Percentiles rank a stretch among this genome's conserved stretches.
Conservation (phyloP, 2,113 vertebrate genomes). For the Struthio camelus region DNA sequence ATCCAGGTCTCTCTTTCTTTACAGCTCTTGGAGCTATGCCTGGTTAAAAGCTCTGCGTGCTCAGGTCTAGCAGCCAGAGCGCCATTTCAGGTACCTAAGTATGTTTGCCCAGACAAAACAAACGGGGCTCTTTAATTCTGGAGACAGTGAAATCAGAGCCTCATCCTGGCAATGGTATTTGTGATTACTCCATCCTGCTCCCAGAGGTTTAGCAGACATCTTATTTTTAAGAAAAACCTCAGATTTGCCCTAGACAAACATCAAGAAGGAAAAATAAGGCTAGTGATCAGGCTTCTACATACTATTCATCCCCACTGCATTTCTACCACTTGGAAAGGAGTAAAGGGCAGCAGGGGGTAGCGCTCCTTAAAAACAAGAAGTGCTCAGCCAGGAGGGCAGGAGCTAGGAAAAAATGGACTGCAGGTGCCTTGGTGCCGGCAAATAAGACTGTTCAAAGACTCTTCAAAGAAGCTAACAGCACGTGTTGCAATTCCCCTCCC, state of each 20-base stretch:
- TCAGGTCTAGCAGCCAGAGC: neutral
- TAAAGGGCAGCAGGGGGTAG: neutral
- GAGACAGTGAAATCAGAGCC: neutral
- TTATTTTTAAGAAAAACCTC: neutral
- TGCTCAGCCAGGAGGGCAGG: neutral
- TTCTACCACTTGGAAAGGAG: accelerated
- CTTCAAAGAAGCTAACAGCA: neutral
- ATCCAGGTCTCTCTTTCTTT: neutral
- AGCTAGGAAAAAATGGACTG: neutral
- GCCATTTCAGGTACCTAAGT: neutral
- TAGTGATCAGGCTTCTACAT: too few relatives aligned
- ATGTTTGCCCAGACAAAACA: neutral
- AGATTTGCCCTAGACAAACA: too few relatives aligned
- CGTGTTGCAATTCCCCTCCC: neutral
- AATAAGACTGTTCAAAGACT: neutral
- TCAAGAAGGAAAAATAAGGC: too few relatives aligned
- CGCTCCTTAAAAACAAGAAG: neutral
- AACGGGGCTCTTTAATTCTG: neutral
- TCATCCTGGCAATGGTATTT: neutral
- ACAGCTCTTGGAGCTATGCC: neutral
- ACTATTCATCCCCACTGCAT: neutral
- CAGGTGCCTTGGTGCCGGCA: neutral
- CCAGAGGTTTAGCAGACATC: neutral
- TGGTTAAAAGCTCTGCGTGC: neutral
- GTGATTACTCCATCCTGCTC: neutral